Evolutionary conservation across 2,888 invertebrate species (phyloP).

Genomic region (Aleiodes alternator): DNA sequence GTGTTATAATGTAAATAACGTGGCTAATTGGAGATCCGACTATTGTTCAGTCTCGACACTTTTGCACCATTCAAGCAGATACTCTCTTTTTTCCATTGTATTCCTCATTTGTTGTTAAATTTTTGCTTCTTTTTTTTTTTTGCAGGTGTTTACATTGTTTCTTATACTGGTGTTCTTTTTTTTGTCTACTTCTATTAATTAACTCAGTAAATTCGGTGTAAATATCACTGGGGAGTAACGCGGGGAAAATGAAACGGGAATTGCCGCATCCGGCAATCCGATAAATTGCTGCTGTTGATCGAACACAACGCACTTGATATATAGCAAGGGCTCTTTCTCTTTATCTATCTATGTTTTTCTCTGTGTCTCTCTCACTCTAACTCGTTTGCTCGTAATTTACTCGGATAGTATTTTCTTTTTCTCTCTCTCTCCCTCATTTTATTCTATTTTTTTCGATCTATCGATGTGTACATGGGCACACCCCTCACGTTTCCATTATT

Average conservation of each 20-base stretch:
- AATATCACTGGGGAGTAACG: constrained; percentile 53
- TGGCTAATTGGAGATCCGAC: constrained; percentile 72
- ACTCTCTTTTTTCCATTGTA: constrained; percentile 51
- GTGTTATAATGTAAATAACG: constrained; percentile 73
- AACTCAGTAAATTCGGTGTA: constrained; percentile 62
- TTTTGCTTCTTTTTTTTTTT: constrained; percentile 43
- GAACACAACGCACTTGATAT: constrained; percentile 38
- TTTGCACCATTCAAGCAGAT: constrained; percentile 61
- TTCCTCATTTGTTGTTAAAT: constrained; percentile 47
- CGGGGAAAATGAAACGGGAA: not conserved
- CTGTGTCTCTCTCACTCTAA: not conserved
- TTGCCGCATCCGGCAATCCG: constrained; percentile 44
- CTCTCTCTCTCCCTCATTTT: not conserved
- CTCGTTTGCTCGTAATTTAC: constrained; percentile 20
- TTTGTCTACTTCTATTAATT: constrained; percentile 18
- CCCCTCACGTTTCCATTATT: constrained; percentile 29
- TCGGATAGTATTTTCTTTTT: constrained; percentile 10
- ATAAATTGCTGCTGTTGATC: constrained; percentile 45
- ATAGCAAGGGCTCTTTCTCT: not conserved
- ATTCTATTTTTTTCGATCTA: constrained; percentile 26
- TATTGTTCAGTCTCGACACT: constrained; percentile 67
- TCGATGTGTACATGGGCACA: constrained; percentile 9
- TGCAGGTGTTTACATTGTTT: not conserved
- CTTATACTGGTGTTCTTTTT: constrained; percentile 16
- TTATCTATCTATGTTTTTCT: not conserved